A percentile compares a stretch with the other conserved stretches of the same genome.
Evolutionary conservation across 2,113 vertebrate genomes (phyloP).

Genomic region (Phycodurus eques): DNA sequence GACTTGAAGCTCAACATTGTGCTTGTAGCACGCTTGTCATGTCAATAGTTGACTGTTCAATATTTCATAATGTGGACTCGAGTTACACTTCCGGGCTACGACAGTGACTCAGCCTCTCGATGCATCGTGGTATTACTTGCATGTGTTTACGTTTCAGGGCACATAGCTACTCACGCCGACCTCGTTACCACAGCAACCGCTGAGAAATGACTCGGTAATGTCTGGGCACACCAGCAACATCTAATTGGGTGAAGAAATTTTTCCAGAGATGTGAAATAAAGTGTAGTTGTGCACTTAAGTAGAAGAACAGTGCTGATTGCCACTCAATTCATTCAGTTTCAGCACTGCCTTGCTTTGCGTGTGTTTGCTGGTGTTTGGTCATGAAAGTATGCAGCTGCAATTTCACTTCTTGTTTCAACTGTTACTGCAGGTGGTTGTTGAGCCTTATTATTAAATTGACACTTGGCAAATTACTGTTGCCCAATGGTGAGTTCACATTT

Average conservation of each 20-base stretch:
- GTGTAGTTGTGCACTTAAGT: background rate
- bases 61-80: conserved; percentile 39
- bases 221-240: background rate
- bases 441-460: conserved; percentile 35
- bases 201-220: background rate
- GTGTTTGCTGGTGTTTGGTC: conserved; percentile 26
- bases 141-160: background rate
- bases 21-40: background rate
- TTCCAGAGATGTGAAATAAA: background rate
- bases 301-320: background rate
- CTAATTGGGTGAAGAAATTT: background rate
- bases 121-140: background rate
- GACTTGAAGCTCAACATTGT: background rate
- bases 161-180: background rate
- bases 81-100: conserved; percentile 23
- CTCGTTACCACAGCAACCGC: background rate
- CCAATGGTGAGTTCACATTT: background rate
- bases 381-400: conserved; percentile 36
- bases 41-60: conserved; percentile 39
- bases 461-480: background rate
- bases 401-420: conserved; percentile 21
- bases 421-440: conserved; percentile 24
- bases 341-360: conserved; percentile 20
- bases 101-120: conserved; percentile 12
- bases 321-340: conserved; percentile 17